Conservation (phyloP, 2,113 vertebrate species). For the Climacteris rufus region DNA sequence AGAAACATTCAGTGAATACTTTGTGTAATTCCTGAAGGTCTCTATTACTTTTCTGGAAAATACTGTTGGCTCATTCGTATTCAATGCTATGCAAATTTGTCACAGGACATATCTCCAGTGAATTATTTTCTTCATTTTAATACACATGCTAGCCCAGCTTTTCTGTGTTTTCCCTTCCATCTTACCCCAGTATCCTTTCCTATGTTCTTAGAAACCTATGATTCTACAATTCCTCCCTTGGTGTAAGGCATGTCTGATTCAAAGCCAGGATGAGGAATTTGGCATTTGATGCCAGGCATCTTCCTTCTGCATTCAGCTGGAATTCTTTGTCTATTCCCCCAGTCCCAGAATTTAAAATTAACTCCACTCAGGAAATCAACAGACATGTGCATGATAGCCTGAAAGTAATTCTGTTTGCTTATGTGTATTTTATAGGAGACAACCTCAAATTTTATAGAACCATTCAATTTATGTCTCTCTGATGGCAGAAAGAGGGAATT, state of each 20-base stretch:
- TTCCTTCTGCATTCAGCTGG: background rate
- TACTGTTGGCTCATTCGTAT: background rate
- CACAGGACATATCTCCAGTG: background rate
- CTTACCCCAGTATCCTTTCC: background rate
- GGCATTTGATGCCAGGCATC: background rate
- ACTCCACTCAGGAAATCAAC: background rate
- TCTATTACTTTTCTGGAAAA: background rate
- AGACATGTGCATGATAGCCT: background rate
- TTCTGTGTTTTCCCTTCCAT: background rate
- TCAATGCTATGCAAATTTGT: background rate
- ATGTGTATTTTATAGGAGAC: background rate
- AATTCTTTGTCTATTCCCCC: background rate
- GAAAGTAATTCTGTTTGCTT: background rate
- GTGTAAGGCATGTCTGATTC: background rate
- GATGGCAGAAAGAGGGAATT: background rate
- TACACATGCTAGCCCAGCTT: rapidly evolving
- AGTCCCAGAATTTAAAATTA: background rate
- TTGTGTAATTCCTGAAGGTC: background rate
- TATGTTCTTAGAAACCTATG: background rate
- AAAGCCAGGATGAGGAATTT: background rate
- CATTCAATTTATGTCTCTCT: background rate
- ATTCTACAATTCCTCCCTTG: background rate
- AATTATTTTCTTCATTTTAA: background rate
- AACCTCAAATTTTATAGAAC: background rate
- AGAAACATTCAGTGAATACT: background rate